phyloP scores from a whole-genome alignment of 2,797 vertebrate species.

The Valencia hispanica region DNA sequence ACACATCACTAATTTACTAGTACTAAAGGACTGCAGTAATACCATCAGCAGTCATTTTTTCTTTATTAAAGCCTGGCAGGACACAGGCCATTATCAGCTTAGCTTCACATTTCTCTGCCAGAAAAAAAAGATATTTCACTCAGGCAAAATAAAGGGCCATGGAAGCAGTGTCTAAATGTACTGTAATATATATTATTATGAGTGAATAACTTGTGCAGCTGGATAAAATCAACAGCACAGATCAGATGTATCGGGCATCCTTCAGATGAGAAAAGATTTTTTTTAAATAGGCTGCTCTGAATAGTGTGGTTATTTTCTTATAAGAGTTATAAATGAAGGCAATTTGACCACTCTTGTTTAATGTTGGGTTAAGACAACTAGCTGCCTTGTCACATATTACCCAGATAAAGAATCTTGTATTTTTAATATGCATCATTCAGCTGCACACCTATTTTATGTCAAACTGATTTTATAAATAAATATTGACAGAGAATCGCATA shows the following conservation, averaged over 20 bases:
- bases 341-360: too few species aligned
- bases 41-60: constrained; percentile 45
- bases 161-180: constrained; percentile 19
- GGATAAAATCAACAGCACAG: neutral
- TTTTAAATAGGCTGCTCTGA: neutral
- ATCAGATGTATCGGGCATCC: neutral
- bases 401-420: constrained; percentile 6
- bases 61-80: constrained; percentile 63
- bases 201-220: constrained; percentile 9
- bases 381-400: constrained; percentile 15
- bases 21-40: constrained; percentile 44
- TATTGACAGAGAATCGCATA: neutral
- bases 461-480: neutral
- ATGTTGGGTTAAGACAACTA: constrained; percentile 28
- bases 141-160: constrained; percentile 16
- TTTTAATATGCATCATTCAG: neutral
- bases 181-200: constrained; percentile 5
- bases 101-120: constrained; percentile 47
- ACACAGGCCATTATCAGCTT: constrained; percentile 52
- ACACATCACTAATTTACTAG: constrained; percentile 48
- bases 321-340: neutral
- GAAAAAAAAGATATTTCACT: constrained; percentile 41
- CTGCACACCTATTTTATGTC: neutral
- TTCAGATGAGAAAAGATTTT: constrained; percentile 1
- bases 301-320: neutral